Conservation (phyloP, 2,113 vertebrate genomes). For the Macquaria ambigua region DNA sequence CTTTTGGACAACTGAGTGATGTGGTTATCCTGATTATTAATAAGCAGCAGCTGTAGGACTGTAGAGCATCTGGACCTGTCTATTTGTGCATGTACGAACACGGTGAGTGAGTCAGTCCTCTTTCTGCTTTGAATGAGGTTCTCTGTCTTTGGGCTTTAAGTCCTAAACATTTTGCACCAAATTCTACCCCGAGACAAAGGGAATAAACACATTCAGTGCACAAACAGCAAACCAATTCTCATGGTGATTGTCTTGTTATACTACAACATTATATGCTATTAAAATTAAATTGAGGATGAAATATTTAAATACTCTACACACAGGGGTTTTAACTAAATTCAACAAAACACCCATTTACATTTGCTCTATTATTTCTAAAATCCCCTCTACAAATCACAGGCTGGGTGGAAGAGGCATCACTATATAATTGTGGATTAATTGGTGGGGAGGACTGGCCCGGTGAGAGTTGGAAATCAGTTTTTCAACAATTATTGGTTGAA, state of each 20-base stretch:
- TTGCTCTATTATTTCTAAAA: constrained; percentile 28
- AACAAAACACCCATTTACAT: constrained; percentile 25
- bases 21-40: constrained; percentile 6
- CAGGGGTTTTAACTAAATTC: constrained; percentile 7
- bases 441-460: constrained; percentile 12
- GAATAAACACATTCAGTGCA: not conserved
- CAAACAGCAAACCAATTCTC: constrained; percentile 3
- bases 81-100: not conserved
- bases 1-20: not conserved
- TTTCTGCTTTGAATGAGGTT: not conserved
- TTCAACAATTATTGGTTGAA: constrained; percentile 37
- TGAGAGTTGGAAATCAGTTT: constrained; percentile 23
- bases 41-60: not conserved
- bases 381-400: constrained; percentile 1
- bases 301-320: not conserved
- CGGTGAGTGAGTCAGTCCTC: not conserved
- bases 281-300: constrained; percentile 20
- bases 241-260: constrained; percentile 19
- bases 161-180: constrained; percentile 8
- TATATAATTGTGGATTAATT: constrained; percentile 42
- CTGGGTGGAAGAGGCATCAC: constrained; percentile 22
- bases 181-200: not conserved
- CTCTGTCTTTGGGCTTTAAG: not conserved
- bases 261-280: constrained; percentile 20
- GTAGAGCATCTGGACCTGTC: not conserved